Conservation (phyloP, 2,113 vertebrate species). For the Scophthalmus maximus region DNA sequence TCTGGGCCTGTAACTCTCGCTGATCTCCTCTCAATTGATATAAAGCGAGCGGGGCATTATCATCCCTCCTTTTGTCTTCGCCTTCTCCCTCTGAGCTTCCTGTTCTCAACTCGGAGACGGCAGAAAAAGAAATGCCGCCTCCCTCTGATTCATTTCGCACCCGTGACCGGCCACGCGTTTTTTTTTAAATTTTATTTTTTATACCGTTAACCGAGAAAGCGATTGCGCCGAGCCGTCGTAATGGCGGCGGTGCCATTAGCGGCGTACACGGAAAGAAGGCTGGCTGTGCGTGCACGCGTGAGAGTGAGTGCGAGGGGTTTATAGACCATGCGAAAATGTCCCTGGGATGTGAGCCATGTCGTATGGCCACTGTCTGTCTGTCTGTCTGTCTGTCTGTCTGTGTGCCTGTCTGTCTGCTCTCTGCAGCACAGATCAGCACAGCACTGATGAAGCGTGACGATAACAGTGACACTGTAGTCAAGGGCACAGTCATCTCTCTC, state of each 20-base stretch:
- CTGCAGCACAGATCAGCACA: conserved; percentile 57
- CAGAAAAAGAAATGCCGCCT: conserved; percentile 43
- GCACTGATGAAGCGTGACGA: conserved; percentile 64
- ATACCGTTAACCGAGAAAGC: conserved; percentile 38
- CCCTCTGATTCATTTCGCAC: conserved; percentile 48
- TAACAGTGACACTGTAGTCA: conserved; percentile 64
- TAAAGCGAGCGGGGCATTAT: conserved; percentile 35
- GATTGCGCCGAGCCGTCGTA: conserved; percentile 41
- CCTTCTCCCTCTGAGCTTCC: not conserved
- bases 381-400: conserved; percentile 21
- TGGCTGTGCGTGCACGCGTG: conserved; percentile 28
- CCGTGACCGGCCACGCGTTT: conserved; percentile 39
- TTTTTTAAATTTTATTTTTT: too few relatives aligned
- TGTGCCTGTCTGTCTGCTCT: conserved; percentile 33
- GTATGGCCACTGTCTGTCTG: conserved; percentile 37
- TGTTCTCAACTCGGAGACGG: conserved; percentile 17
- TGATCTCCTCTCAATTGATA: conserved; percentile 51
- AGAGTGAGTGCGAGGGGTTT: conserved; percentile 50
- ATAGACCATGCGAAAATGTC: conserved; percentile 67
- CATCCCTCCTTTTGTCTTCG: too few relatives aligned
- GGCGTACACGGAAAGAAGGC: conserved; percentile 19
- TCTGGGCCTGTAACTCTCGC: conserved; percentile 32
- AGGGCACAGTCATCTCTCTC: conserved; percentile 59
- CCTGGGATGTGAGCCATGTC: conserved; percentile 62
- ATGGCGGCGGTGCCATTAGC: conserved; percentile 51